Evolutionary conservation across 2,888 invertebrate species (phyloP), one percentile per base, ranked within the genome.

Genomic region (Microctonus hyperodae): DNA sequence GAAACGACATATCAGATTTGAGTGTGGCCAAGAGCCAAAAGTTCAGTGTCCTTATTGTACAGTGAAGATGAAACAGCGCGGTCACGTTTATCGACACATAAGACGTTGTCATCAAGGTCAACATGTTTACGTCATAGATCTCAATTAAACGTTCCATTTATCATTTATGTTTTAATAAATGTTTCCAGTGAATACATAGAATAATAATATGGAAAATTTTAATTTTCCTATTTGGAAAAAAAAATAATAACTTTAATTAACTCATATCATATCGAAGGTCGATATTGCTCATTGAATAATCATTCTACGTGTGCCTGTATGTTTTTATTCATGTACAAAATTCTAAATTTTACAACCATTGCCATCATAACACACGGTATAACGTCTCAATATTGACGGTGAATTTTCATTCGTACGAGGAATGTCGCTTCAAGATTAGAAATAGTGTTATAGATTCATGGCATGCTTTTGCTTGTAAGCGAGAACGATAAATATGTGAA

Each of bases 21-120:
- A 86, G 76, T 87, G 86, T 71, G 86, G 86, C 1, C 83, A 79
- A 60, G 74, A 76, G 35, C 80, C 80, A n/a, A 78, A 78, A 65
- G 77, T 81, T 70, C 75, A 78, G 63, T 83, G 83, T 56, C 81
- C 81, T 0, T 77, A 79, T 48, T 83, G 83, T 61, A 67, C 71
- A 1, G 75, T 73, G 22, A 74, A 76, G 25, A 78, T 79, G 75
- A 81, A 79, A 59, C 81, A 81, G 63, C 77, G 79, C 0, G 75
- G 77, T 10, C 78, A 82, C 65, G 75, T 82, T 56, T 81, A 80
- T 67, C 74, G 78, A 60, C 80, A 81, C 66, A 78, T 81, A 16
- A 72, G 78, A 25, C 73, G 72, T 51, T 74, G 76, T 64, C 79
- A 79, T 70, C 71, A 73, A 9, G 78, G 77, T 31, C 70, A 75